Percentiles rank a stretch among this genome's conserved stretches.
phyloP scores from a whole-genome alignment of 1,140 invertebrate species.

The Laupala kohalensis region DNA sequence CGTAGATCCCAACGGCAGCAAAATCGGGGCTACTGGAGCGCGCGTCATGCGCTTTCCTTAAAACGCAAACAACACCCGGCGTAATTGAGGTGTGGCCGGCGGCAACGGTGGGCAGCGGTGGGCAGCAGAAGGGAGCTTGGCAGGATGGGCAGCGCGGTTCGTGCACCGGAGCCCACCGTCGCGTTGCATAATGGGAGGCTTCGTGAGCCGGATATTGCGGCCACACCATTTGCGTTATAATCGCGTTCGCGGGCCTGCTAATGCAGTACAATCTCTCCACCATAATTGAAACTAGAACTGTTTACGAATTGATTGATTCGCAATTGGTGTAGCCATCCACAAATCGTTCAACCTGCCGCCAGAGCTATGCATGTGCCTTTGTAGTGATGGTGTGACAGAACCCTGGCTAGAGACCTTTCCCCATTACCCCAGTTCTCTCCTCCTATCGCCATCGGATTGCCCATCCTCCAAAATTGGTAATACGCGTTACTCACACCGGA shows the following conservation, averaged over 20 bases:
- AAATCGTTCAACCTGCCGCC: conserved; percentile 1
- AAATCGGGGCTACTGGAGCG: no score
- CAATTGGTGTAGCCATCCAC: conserved; percentile 2
- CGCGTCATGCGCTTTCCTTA: background rate
- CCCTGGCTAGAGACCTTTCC: no score
- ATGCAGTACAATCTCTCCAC: background rate
- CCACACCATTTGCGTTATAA: background rate
- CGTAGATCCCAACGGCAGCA: no score
- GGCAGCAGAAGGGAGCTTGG: no score
- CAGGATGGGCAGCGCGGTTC: no score
- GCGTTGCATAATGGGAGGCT: background rate
- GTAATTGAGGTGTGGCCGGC: background rate
- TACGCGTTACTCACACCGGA: background rate
- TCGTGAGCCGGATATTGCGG: background rate
- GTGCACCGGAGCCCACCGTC: no score
- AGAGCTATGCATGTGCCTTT: background rate
- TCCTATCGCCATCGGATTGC: no score
- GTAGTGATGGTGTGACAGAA: background rate
- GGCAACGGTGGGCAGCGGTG: background rate
- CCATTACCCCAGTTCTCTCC: no score
- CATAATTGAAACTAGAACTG: conserved; percentile 4
- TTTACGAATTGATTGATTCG: conserved; percentile 2
- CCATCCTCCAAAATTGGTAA: no score
- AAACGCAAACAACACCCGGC: background rate
- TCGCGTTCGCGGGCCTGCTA: background rate